Base-by-base conservation (phyloP, 1,140 invertebrate genomes). In the Heliconius congener region DNA sequence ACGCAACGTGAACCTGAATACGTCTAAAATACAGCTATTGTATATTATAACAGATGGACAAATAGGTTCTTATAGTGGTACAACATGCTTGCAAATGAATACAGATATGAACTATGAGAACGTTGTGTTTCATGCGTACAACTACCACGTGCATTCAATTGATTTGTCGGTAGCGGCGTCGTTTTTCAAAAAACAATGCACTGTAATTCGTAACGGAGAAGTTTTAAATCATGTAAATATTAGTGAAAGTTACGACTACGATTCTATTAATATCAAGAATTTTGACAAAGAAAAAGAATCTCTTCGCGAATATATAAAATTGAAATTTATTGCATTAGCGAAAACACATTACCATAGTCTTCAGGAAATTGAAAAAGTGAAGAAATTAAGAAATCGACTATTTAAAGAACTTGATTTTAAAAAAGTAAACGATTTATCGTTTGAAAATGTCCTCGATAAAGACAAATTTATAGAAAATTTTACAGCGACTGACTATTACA, bases 31-130 rank as follows among this genome's bases (percentile, higher is more conserved):
- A 19, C 71, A 57, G 30, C 76, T 86, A 52, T n/a, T 86, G 5
- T 85, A 87, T 42, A 85, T 87, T 19, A 81, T 87, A 37, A 87
- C 85, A 18, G 84, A 87, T 74, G 85, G 85, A 42, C 60, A 80
- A 23, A 85, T 84, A 34, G 0, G 11, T n/a, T n/a, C 9, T 8
- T 11, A 4, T 0, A 79, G 66, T 30, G 60, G 52, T 74, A 6
- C 73, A 2, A 23, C 30, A 73, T 86, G 85, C 73, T 82, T 82
- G 5, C 3, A 75, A 70, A 37, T 79, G 18, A 86, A 86, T 37
- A 55, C 57, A 42, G 55, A 86, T 71, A 83, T 85, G 71, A 13
- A 82, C 71, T 86, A 86, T 46, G 84, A 85, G 81, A 81, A 60
- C 8, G 81, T 85, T 27, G 85, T 86, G 73, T 84, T 85, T 27